Evolutionary conservation across 2,113 vertebrate species (phyloP).

Genomic region (Nipponia nippon): DNA sequence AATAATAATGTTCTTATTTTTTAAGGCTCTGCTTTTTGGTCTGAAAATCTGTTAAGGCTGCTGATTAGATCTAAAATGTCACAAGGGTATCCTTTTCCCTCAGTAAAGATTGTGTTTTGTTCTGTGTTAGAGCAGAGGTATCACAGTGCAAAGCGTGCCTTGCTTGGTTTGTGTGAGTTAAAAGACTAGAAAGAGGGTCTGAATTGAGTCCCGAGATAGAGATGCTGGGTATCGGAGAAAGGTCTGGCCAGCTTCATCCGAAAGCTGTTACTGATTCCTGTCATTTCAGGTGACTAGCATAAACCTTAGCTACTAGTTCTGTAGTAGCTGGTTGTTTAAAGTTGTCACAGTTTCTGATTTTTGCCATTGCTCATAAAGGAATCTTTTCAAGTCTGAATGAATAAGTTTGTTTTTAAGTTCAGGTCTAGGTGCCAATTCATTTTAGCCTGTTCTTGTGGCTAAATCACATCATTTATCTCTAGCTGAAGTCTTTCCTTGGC

Average conservation of each 20-base stretch:
- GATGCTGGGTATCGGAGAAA: not conserved
- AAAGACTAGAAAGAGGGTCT: not conserved
- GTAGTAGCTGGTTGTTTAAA: not conserved
- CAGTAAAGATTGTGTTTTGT: not conserved
- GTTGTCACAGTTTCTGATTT: not conserved
- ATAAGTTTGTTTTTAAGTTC: not conserved
- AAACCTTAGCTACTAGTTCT: not conserved
- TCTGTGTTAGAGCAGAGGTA: not conserved
- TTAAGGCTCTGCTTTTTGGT: not conserved
- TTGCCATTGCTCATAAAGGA: not conserved
- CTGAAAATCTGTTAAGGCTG: not conserved
- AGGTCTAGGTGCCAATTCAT: not conserved
- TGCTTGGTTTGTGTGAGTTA: not conserved
- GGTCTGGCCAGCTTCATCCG: not conserved
- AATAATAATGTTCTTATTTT: not conserved
- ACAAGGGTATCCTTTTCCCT: not conserved
- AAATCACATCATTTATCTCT: not conserved
- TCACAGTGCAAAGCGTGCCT: not conserved
- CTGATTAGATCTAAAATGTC: not conserved
- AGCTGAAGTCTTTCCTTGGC: not conserved
- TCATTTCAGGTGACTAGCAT: not conserved
- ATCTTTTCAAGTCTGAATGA: not conserved
- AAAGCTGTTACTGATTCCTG: not conserved
- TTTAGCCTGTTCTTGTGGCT: not conserved
- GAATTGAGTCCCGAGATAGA: not conserved